Evolutionary conservation across 2,888 invertebrate genomes (phyloP), one percentile per base, ranked within the genome.

Genomic region (Chrysolina americana): DNA sequence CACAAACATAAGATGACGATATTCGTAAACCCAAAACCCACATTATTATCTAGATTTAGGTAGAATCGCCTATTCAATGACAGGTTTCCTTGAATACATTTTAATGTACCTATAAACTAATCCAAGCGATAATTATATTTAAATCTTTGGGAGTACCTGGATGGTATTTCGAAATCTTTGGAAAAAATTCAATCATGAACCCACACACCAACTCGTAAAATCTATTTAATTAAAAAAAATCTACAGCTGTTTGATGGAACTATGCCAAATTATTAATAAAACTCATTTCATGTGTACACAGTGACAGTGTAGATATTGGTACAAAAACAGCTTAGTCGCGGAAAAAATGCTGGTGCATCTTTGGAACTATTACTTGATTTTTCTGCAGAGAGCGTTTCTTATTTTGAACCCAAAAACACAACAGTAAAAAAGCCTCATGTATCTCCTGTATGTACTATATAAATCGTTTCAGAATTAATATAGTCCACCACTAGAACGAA

Each of bases 161-260:
- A 69, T 62, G 62, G 70, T 73, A 71, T 74, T 74, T 74, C 70
- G 65, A 71, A 77, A 74, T 62, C 64, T 71, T 36, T 50, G 63
- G 65, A 71, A 71, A 78, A 79, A 77, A 77, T 71, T 76, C 79
- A 78, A 79, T 75, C 76, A 78, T 81, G 76, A 79, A 77, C 78
- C 72, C 76, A 76, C 77, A 72, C 76, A 74, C 62, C 70, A 79
- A 79, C 74, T 71, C 56, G 63, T 75, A 75, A 78, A 77, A 78
- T 74, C 78, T 81, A 81, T 81, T 81, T 76, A 72, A 79, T 80
- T 78, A 77, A 77, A 78, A 81, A 81, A 81, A 82, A 79, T 78
- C 76, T 76, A 83, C 84, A 84, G 84, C 84, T 85, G 83, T 83
- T 83, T 78, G 66, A 71, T 84, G 85, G 83, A 77, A 19, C 9